phyloP scores from a whole-genome alignment of 2,888 invertebrate genomes.

The Oconnorella tubifera region DNA sequence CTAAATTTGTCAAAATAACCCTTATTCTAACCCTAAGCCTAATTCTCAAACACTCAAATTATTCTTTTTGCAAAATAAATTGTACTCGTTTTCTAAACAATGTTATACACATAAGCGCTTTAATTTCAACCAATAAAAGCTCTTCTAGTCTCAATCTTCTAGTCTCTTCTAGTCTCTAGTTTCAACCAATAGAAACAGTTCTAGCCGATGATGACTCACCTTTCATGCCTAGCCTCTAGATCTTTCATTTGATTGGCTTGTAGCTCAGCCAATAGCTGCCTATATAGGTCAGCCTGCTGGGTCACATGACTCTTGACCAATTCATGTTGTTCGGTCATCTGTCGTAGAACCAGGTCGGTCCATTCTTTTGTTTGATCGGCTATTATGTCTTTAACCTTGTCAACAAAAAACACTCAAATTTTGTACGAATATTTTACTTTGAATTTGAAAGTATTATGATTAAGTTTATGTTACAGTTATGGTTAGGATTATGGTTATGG shows the following conservation, averaged over 20 bases:
- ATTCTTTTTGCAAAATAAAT: background rate
- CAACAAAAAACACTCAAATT: too few species aligned
- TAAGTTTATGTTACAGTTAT: too few species aligned
- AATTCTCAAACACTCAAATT: background rate
- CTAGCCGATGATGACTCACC: constrained; percentile 61
- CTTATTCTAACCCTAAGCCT: too few species aligned
- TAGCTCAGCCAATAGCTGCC: constrained; percentile 82
- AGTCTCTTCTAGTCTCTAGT: too few species aligned
- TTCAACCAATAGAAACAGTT: too few species aligned
- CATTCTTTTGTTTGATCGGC: constrained; percentile 90
- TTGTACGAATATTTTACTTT: too few species aligned
- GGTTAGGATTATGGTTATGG: too few species aligned
- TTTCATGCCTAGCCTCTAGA: constrained; percentile 81
- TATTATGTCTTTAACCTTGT: constrained; percentile 66
- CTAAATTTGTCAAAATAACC: too few species aligned
- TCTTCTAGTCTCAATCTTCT: too few species aligned
- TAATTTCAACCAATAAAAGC: too few species aligned
- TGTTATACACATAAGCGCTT: too few species aligned
- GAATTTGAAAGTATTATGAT: too few species aligned
- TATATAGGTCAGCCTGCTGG: constrained; percentile 85
- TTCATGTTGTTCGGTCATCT: constrained; percentile 73
- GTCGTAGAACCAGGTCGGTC: constrained; percentile 82
- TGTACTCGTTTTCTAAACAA: background rate
- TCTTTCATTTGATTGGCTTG: constrained; percentile 77
- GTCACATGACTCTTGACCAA: constrained; percentile 67